phyloP scores from a whole-genome alignment of 2,888 invertebrate genomes.

The Linnaemya tessellans region DNA sequence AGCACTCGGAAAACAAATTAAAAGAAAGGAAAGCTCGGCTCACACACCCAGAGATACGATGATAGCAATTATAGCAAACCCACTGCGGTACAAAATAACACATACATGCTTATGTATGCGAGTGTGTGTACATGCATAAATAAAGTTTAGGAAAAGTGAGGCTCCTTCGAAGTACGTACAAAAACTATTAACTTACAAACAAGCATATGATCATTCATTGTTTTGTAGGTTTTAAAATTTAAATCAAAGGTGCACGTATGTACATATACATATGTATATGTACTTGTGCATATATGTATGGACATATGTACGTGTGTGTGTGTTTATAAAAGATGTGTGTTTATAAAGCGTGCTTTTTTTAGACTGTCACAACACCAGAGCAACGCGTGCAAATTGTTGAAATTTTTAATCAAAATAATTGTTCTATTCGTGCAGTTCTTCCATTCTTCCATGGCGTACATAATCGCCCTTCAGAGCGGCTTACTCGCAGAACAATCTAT shows the following conservation, averaged over 20 bases:
- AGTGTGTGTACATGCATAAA: neutral
- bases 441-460: too few species aligned
- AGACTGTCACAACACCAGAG: too few species aligned
- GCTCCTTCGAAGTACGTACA: slow-evolving; percentile 34
- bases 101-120: too few species aligned
- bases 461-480: too few species aligned
- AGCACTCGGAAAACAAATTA: slow-evolving; percentile 7
- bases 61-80: slow-evolving; percentile 28
- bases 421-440: too few species aligned
- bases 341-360: too few species aligned
- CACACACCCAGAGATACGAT: slow-evolving; percentile 6
- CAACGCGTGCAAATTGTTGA: too few species aligned
- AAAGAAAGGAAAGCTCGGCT: slow-evolving; percentile 48
- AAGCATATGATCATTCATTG: neutral
- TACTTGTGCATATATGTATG: too few species aligned
- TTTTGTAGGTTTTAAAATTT: too few species aligned
- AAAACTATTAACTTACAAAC: neutral
- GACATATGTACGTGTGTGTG: neutral
- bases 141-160: slow-evolving; percentile 21
- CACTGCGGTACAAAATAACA: neutral
- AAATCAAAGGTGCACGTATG: neutral
- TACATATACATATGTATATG: neutral
- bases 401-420: too few species aligned
- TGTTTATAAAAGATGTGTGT: too few species aligned
- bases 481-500: too few species aligned